Evolutionary conservation across 1,140 invertebrate genomes (phyloP).

Genomic region (Oryzaephilus surinamensis): DNA sequence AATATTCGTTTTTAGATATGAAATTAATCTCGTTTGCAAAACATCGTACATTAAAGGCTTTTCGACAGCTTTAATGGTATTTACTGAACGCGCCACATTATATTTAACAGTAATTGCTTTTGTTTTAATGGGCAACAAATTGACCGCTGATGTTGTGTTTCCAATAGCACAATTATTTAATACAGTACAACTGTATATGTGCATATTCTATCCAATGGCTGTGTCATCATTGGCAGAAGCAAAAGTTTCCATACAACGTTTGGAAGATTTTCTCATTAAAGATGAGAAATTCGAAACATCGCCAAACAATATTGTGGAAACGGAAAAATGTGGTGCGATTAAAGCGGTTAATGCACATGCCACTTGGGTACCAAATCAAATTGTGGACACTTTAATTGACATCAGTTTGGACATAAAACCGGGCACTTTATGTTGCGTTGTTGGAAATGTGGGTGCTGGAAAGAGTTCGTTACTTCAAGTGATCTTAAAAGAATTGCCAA

Average conservation of each 20-base stretch:
- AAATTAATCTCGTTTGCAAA: slow-evolving; percentile 54
- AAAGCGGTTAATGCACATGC: slow-evolving; percentile 43
- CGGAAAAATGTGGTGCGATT: slow-evolving; percentile 20
- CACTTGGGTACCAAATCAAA: slow-evolving; percentile 48
- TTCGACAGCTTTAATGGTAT: slow-evolving; percentile 52
- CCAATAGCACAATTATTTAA: slow-evolving; percentile 65
- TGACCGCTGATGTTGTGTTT: slow-evolving; percentile 60
- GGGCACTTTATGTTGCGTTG: slow-evolving; percentile 58
- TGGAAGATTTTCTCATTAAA: slow-evolving; percentile 48
- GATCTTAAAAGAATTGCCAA: slow-evolving; percentile 56
- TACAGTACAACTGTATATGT: slow-evolving; percentile 57
- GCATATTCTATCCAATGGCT: slow-evolving; percentile 54
- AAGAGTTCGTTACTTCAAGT: slow-evolving; percentile 71
- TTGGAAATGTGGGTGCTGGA: slow-evolving; percentile 69
- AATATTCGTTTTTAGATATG: no score
- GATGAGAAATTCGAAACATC: slow-evolving; percentile 42
- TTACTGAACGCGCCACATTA: slow-evolving; percentile 58
- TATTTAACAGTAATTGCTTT: slow-evolving; percentile 59
- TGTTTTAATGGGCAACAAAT: slow-evolving; percentile 48
- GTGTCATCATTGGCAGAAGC: slow-evolving; percentile 39
- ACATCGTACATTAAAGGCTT: slow-evolving; percentile 63
- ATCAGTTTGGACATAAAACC: slow-evolving; percentile 47
- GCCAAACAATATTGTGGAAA: neutral
- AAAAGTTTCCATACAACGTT: slow-evolving; percentile 50
- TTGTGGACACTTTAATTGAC: slow-evolving; percentile 49